Conservation (phyloP, 2,113 vertebrate species). For the Atherinomorus stipes region DNA sequence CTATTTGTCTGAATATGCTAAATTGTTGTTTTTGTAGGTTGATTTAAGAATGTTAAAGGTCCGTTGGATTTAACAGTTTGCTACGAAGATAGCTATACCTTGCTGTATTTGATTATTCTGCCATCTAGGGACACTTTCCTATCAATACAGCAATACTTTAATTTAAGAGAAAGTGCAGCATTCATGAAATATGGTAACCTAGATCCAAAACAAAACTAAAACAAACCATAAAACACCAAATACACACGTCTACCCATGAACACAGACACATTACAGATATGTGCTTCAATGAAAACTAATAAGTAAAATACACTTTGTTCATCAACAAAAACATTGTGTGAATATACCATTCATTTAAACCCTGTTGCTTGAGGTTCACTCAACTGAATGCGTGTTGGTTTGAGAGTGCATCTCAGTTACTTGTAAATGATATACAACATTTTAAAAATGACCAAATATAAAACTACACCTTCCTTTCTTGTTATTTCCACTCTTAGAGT, state of each 20-base stretch:
- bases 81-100: too few species aligned
- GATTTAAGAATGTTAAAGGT: background rate
- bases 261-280: background rate
- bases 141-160: conserved; percentile 31
- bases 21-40: too few species aligned
- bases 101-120: conserved; percentile 11
- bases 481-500: background rate
- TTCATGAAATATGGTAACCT: background rate
- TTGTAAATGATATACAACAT: background rate
- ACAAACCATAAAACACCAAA: too few species aligned
- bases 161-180: background rate
- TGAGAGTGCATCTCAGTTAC: background rate
- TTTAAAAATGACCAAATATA: background rate
- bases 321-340: background rate
- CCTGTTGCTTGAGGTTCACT: too few species aligned
- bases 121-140: conserved; percentile 45
- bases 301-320: background rate
- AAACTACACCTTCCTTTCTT: background rate
- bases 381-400: background rate
- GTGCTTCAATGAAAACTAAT: background rate
- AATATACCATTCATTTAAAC: background rate
- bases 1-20: too few species aligned
- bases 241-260: background rate
- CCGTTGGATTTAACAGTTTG: background rate
- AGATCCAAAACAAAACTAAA: background rate